phyloP scores from a whole-genome alignment of 2,797 vertebrate genomes.

The Spea hammondii region DNA sequence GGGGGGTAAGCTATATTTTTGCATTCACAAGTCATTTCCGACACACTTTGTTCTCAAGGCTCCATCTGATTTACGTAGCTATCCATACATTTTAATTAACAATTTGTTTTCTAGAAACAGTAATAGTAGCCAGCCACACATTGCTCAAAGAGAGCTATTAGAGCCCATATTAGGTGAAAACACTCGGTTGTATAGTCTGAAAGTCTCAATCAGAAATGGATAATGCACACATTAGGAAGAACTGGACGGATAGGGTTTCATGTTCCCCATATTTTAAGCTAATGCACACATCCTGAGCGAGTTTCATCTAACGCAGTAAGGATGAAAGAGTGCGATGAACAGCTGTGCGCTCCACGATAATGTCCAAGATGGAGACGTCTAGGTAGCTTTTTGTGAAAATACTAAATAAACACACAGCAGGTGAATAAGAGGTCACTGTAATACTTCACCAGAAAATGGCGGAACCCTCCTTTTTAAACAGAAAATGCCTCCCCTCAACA shows the following conservation, averaged over 20 bases:
- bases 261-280: neutral
- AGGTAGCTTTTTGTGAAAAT: conserved; percentile 9
- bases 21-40: too few species aligned
- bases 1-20: too few species aligned
- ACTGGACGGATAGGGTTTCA: neutral
- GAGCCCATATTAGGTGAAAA: too few species aligned
- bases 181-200: neutral
- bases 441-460: too few species aligned
- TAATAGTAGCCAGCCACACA: too few species aligned
- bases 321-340: conserved; percentile 25
- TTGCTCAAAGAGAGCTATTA: too few species aligned
- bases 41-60: too few species aligned
- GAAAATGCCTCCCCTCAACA: too few species aligned
- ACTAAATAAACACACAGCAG: conserved; percentile 36
- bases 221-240: neutral
- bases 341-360: conserved; percentile 26
- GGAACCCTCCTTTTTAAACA: too few species aligned
- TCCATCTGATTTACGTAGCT: too few species aligned
- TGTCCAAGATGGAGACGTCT: conserved; percentile 10
- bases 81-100: too few species aligned
- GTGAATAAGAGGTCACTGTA: conserved; percentile 39
- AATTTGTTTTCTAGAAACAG: too few species aligned
- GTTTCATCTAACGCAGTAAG: conserved; percentile 22
- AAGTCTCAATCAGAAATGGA: conserved; percentile 1
- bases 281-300: conserved; percentile 10